Conservation (phyloP, 2,797 vertebrate species). For the Mus caroli region DNA sequence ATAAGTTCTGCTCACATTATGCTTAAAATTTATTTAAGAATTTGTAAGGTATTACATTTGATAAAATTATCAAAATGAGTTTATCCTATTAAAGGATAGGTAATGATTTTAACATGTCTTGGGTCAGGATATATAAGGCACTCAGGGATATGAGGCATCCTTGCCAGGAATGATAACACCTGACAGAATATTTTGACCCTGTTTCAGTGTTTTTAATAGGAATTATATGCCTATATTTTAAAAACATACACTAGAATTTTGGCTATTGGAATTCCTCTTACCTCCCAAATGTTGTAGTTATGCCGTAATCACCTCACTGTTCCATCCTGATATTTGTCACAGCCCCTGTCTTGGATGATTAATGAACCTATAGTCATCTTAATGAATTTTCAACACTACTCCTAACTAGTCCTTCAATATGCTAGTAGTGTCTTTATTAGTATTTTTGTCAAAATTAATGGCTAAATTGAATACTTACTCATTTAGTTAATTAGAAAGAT, state of each 20-base stretch:
- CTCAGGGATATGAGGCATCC: background rate
- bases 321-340: conserved; percentile 7
- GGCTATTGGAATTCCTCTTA: conserved; percentile 5
- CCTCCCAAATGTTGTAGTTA: background rate
- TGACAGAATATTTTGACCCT: conserved; percentile 25
- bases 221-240: conserved; percentile 34
- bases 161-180: conserved; percentile 28
- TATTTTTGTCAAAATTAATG: conserved; percentile 53
- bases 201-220: background rate
- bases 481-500: conserved; percentile 29
- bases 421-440: background rate
- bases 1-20: conserved; percentile 20
- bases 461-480: background rate
- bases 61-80: conserved; percentile 21
- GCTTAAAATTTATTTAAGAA: background rate
- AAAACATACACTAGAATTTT: conserved; percentile 44
- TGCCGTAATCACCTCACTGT: background rate
- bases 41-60: background rate
- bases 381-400: conserved; percentile 33
- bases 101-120: conserved; percentile 28
- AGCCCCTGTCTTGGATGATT: background rate
- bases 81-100: background rate
- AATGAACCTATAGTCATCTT: background rate
- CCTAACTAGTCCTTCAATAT: background rate
- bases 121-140: background rate